phyloP scores from a whole-genome alignment of 2,113 vertebrate species.

The Mesocricetus auratus region DNA sequence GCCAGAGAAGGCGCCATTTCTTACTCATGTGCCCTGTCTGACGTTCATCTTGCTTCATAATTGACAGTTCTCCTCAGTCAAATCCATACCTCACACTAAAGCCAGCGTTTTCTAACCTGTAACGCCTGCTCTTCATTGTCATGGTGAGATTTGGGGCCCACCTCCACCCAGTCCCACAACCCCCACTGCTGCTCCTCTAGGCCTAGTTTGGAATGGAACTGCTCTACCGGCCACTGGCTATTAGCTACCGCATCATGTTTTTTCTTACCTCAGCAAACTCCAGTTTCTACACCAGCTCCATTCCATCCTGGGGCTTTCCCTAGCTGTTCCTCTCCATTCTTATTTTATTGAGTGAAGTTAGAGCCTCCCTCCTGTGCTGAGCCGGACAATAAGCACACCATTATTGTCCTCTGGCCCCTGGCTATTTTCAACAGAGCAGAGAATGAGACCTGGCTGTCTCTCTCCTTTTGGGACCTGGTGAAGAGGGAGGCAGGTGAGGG shows the following conservation, averaged over 20 bases:
- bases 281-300: background rate
- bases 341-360: background rate
- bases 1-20: background rate
- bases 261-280: background rate
- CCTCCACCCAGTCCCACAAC: background rate
- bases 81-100: background rate
- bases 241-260: background rate
- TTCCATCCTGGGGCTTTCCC: background rate
- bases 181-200: background rate
- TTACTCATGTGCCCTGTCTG: background rate
- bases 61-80: background rate
- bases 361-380: background rate
- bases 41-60: background rate
- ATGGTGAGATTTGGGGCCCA: background rate
- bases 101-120: background rate
- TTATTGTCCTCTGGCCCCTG: background rate
- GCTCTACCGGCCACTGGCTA: too few relatives aligned
- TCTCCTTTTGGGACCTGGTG: background rate
- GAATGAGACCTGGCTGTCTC: background rate
- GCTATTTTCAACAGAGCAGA: background rate
- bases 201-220: background rate
- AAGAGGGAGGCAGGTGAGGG: background rate
- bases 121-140: background rate
- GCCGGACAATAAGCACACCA: background rate
- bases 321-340: background rate